Percentiles rank a stretch among this genome's conserved stretches.
phyloP scores from a whole-genome alignment of 2,113 vertebrate genomes.

The Beaufortia kweichowensis region DNA sequence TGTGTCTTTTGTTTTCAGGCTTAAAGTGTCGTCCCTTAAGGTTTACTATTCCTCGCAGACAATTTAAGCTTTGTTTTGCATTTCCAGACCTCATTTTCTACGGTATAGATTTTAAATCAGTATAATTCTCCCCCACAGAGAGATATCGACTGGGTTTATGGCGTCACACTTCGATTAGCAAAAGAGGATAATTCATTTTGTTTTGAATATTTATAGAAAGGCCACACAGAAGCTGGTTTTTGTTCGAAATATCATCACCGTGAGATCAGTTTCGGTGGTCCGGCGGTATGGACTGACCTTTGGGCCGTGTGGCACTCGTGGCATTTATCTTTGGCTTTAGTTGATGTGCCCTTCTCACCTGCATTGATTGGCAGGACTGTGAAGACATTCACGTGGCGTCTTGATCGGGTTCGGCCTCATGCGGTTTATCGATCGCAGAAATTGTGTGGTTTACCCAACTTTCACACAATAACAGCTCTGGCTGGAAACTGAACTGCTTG shows the following conservation, averaged over 20 bases:
- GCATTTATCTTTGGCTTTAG: constrained; percentile 59
- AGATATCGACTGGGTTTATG: constrained; percentile 69
- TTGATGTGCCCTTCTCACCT: constrained; percentile 62
- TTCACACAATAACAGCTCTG: not conserved
- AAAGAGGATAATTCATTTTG: constrained; percentile 52
- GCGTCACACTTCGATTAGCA: constrained; percentile 61
- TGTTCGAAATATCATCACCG: constrained; percentile 53
- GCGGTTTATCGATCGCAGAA: constrained; percentile 11
- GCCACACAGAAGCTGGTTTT: constrained; percentile 6
- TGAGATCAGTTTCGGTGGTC: constrained; percentile 23
- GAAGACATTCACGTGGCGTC: constrained; percentile 8
- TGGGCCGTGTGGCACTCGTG: constrained; percentile 37
- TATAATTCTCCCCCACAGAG: constrained; percentile 61
- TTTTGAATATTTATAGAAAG: constrained; percentile 39
- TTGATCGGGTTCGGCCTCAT: not conserved
- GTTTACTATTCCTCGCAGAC: constrained; percentile 7
- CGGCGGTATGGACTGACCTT: constrained; percentile 13
- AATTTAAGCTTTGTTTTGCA: constrained; percentile 54
- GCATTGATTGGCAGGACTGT: constrained; percentile 49
- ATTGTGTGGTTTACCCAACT: constrained; percentile 20
- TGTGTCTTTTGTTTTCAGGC: not conserved
- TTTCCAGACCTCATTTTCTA: constrained; percentile 66
- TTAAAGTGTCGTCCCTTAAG: not conserved
- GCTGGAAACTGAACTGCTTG: not conserved
- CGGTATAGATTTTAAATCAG: constrained; percentile 69